Percentiles rank a stretch among this genome's conserved stretches.
phyloP scores from a whole-genome alignment of 2,113 vertebrate genomes.

The Hucho hucho region DNA sequence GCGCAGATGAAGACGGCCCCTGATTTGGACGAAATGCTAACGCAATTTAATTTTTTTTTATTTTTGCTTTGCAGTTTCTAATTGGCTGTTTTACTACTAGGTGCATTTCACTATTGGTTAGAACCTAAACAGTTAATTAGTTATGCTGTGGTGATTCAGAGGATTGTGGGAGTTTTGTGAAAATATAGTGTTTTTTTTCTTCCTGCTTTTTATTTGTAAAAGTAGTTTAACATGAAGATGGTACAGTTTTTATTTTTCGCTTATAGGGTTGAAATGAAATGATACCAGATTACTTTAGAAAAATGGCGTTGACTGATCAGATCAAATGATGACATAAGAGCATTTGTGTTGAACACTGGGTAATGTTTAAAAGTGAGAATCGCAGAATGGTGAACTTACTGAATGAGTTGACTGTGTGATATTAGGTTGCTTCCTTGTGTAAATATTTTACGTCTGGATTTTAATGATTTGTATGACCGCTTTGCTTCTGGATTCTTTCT shows the following conservation, averaged over 20 bases:
- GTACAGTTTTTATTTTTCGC: conserved; percentile 37
- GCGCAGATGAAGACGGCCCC: conserved; percentile 86
- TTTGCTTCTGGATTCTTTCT: conserved; percentile 88
- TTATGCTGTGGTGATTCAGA: conserved; percentile 16
- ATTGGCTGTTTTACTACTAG: conserved; percentile 38
- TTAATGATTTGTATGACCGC: conserved; percentile 95
- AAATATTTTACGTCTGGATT: conserved; percentile 98
- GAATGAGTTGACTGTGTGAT: conserved; percentile 42
- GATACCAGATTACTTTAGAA: conserved; percentile 78
- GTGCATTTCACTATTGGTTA: conserved; percentile 49
- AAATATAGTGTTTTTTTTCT: conserved; percentile 67
- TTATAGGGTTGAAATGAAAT: conserved; percentile 72
- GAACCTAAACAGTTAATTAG: conserved; percentile 67
- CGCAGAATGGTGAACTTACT: not conserved
- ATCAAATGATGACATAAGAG: conserved; percentile 79
- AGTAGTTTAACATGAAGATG: conserved; percentile 67
- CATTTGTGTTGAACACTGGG: conserved; percentile 74
- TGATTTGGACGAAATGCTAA: not conserved
- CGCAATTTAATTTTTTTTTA: not conserved
- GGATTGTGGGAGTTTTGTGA: conserved; percentile 79
- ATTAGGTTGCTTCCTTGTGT: conserved; percentile 86
- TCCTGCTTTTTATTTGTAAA: conserved; percentile 62
- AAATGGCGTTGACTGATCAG: conserved; percentile 57
- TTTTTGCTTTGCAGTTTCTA: conserved; percentile 51
- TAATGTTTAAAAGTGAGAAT: conserved; percentile 63